These are phyloP conservation scores for Colletes gigas DNA, from an alignment of 1,140 invertebrate genomes.

Conservation along the genomic window DNA sequence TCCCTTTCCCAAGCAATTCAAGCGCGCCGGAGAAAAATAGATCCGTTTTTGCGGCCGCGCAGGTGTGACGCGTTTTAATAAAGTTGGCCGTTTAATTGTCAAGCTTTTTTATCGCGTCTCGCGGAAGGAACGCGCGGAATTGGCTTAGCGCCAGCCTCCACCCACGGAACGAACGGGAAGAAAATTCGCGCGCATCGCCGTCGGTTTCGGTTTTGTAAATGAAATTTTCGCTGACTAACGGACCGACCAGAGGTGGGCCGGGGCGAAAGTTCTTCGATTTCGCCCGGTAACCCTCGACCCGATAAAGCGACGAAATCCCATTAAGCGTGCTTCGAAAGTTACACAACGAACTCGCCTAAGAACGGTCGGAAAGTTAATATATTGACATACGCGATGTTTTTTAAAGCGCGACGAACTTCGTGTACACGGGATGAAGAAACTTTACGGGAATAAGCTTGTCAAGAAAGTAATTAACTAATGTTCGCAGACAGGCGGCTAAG, in stretches of 20 bases:
- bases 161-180: background rate
- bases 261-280: background rate
- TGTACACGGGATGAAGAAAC: background rate
- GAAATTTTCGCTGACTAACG: background rate
- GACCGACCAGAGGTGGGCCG: too few relatives aligned
- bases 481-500: background rate
- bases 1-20: conserved; percentile 3
- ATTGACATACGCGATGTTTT: conserved; percentile 26
- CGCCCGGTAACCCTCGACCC: background rate
- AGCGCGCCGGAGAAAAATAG: conserved; percentile 10
- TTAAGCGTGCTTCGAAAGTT: background rate
- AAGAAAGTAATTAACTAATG: conserved; percentile 39
- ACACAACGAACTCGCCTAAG: background rate
- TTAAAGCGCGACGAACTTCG: background rate
- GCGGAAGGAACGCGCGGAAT: background rate
- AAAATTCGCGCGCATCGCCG: conserved; percentile 2
- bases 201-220: background rate
- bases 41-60: conserved; percentile 26
- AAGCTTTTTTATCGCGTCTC: conserved; percentile 17
- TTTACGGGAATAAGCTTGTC: conserved; percentile 21
- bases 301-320: too few relatives aligned
- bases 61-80: conserved; percentile 45
- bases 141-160: background rate
- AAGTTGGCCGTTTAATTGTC: conserved; percentile 47
- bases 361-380: conserved; percentile 1